Evolutionary conservation across 2,113 vertebrate species (phyloP), one percentile per base, ranked within the genome.

Genomic region (Cichladusa arquata): DNA sequence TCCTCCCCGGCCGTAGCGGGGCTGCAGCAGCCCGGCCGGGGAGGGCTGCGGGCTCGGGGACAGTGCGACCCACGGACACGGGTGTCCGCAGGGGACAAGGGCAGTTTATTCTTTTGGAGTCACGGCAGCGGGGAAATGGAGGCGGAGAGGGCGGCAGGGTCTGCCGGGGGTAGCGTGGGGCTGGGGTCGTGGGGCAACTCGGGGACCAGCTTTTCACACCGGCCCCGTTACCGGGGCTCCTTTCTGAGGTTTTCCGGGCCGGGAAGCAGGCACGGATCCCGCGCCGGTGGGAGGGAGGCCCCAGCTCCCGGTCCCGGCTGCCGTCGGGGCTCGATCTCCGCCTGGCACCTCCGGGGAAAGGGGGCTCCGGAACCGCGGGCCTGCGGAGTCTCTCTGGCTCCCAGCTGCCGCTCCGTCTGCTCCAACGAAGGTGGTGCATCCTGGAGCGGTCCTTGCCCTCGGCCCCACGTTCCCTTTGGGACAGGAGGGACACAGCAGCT

Each of bases 211-310:
- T 24, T 19, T 25, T 25, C 34, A 6, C 56, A 20, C 10, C 17
- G 23, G 19, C 11, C 22, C 34, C 28, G 8, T 15, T 48, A 36
- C 16, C 7, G 36, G 51, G 25, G 22, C 8, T 73, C 22, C 20
- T 26, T 29, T 20, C 25, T 19, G 44, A 8, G 8, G 7, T 14
- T 62, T 40, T n/a, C 36, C 28, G 11, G 17, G 19, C 24, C 2
- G 11, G 11, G 10, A 33, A 44, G 40, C 18, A 33, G 33, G 16
- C 47, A 44, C 16, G 7, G 6, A 17, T 8, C 20, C 28, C 54
- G 3, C 2, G 1, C 3, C 7, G 5, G 6, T 1, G 7, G 23
- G 8, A 36, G 8, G 5, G 28, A 58, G 11, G 31, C 18, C 33
- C 19, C 51, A 11, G 45, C 36, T n/a, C 40, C 19, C 7, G 0